These are phyloP conservation scores for Campylomormyrus tamandua DNA, from an alignment of 2,113 vertebrate genomes.

Conservation along the genomic window DNA sequence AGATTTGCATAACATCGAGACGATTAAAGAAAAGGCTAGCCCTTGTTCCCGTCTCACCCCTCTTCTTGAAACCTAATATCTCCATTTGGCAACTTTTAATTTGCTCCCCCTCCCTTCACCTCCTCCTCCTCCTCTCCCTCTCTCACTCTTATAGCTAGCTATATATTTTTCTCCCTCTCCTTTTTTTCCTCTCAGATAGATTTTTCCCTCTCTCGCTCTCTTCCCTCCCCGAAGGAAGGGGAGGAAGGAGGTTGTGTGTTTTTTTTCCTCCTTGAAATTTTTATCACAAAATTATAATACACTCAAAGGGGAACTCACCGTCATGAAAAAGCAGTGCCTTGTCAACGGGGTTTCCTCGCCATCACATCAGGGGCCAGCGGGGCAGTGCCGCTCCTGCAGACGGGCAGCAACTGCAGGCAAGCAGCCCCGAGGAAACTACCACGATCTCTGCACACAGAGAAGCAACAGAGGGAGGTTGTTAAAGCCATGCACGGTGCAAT, in stretches of 20 bases:
- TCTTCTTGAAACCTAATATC: conserved; percentile 97
- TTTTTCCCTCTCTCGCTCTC: conserved; percentile 77
- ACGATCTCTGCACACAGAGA: conserved; percentile 30
- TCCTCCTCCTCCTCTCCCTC: conserved; percentile 61
- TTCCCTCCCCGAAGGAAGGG: conserved; percentile 86
- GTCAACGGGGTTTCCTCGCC: conserved; percentile 99
- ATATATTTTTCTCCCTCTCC: conserved; percentile 72
- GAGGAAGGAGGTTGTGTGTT: conserved; percentile 92
- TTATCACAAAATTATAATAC: conserved; percentile 99
- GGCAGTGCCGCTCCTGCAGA: conserved; percentile 57
- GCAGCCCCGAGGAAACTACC: conserved; percentile 39
- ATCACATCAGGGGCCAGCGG: conserved; percentile 94
- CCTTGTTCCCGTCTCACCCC: conserved; percentile 74
- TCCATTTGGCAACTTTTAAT: conserved; percentile 99
- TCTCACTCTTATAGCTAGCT: conserved; percentile 71
- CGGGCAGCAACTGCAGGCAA: conserved; percentile 40
- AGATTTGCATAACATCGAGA: conserved; percentile 67
- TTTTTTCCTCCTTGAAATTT: conserved; percentile 95
- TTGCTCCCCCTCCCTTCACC: conserved; percentile 81
- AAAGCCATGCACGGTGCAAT: conserved; percentile 9
- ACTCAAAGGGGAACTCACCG: conserved; percentile 99
- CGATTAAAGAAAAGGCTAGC: conserved; percentile 60
- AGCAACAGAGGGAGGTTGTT: conserved; percentile 15
- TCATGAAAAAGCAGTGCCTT: conserved; percentile 99
- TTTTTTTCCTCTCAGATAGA: conserved; percentile 78